Percentiles rank a stretch among this genome's conserved stretches.
Evolutionary conservation across 2,888 invertebrate species (phyloP).

Genomic region (Syrphus vitripennis): DNA sequence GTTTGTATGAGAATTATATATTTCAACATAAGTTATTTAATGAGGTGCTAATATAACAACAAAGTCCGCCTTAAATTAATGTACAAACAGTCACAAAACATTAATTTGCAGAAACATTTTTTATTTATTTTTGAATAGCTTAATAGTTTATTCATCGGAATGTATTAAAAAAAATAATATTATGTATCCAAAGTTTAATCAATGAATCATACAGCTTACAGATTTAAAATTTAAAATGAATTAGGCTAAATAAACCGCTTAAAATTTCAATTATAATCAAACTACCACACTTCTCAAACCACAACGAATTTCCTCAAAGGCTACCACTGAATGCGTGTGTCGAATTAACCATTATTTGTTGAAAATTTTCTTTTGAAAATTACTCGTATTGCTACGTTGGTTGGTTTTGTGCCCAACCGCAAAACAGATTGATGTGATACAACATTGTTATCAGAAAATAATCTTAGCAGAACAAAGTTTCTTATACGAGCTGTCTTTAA

Average conservation of each 20-base stretch:
- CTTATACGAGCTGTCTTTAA: background rate
- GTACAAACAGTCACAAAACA: background rate
- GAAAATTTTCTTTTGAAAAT: background rate
- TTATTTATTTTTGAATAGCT: background rate
- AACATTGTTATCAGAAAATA: background rate
- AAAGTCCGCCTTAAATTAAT: background rate
- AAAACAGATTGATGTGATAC: background rate
- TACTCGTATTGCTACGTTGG: background rate
- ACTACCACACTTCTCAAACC: background rate
- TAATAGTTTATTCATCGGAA: no score
- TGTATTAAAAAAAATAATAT: no score
- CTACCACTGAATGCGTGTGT: background rate
- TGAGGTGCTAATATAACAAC: background rate
- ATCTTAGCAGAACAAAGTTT: background rate
- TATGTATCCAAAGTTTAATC: no score
- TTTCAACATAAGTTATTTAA: background rate
- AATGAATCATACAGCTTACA: no score
- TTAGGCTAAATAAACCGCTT: background rate
- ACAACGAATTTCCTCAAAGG: background rate
- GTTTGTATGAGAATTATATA: background rate
- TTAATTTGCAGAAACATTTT: background rate
- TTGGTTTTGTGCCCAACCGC: background rate
- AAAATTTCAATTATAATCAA: background rate
- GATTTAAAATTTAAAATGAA: no score
- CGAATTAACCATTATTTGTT: background rate